Percentiles rank a stretch among this genome's conserved stretches.
These are phyloP conservation scores for Siniperca knerii DNA, from an alignment of 2,113 vertebrate species.

Conservation along the genomic window DNA sequence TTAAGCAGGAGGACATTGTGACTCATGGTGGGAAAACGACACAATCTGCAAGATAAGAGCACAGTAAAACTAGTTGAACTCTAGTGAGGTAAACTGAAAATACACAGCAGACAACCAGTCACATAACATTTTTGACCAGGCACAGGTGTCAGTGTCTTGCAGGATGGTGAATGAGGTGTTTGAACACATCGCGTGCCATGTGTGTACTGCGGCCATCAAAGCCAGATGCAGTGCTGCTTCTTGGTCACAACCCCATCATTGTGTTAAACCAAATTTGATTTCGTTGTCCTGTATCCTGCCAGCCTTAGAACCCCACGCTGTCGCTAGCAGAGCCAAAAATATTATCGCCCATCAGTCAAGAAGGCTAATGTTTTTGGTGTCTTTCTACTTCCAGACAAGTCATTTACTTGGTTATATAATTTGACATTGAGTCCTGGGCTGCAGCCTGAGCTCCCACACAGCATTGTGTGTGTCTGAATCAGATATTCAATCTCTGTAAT, in stretches of 20 bases:
- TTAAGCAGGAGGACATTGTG: background rate
- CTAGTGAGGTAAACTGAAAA: background rate
- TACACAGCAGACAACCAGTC: background rate
- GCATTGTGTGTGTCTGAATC: conserved; percentile 56
- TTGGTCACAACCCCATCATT: background rate
- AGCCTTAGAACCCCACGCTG: background rate
- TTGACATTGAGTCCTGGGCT: conserved; percentile 64
- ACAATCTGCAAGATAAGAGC: background rate
- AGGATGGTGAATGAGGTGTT: background rate
- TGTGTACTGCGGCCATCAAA: background rate
- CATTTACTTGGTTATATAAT: conserved; percentile 68
- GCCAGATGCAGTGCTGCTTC: background rate
- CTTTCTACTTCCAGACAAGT: conserved; percentile 61
- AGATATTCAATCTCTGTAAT: conserved; percentile 74
- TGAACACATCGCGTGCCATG: background rate
- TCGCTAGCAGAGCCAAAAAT: conserved; percentile 41
- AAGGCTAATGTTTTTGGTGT: conserved; percentile 53
- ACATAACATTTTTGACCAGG: background rate
- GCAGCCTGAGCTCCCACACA: conserved; percentile 51
- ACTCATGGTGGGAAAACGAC: background rate
- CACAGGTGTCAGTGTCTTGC: background rate
- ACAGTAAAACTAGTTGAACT: background rate
- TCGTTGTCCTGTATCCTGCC: background rate
- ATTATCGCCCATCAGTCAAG: conserved; percentile 37
- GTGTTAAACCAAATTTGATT: conserved; percentile 8